Evolutionary conservation across 2,113 vertebrate species (phyloP).

Genomic region (Elgaria multicarinata): DNA sequence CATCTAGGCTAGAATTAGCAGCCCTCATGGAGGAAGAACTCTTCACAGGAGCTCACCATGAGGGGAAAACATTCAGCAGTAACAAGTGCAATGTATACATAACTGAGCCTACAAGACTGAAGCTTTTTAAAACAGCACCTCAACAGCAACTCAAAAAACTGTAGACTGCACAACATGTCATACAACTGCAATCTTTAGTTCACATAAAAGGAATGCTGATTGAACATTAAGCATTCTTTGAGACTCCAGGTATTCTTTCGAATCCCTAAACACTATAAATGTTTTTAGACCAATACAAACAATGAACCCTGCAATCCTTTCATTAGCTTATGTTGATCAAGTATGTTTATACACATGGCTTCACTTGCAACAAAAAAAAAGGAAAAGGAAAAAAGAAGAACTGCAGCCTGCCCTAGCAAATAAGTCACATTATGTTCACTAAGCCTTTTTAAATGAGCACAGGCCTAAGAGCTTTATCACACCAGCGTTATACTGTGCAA

Average conservation of each 20-base stretch:
- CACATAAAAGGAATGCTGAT: neutral
- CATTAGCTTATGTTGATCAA: neutral
- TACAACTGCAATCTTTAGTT: neutral
- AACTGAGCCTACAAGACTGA: neutral
- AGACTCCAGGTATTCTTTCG: neutral
- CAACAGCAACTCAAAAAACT: neutral
- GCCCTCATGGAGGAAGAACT: neutral
- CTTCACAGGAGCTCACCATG: neutral
- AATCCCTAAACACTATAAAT: neutral
- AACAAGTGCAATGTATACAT: neutral
- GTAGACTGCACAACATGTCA: no score
- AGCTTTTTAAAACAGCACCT: neutral
- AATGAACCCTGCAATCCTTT: neutral
- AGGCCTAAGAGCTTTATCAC: no score
- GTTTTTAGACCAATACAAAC: neutral
- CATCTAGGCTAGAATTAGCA: neutral
- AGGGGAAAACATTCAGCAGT: neutral
- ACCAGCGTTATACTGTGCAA: no score
- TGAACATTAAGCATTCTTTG: neutral
- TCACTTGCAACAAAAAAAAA: neutral
- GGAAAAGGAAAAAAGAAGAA: neutral
- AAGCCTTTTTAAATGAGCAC: neutral
- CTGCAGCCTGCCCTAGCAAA: neutral
- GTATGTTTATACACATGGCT: neutral
- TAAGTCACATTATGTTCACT: neutral